These are phyloP conservation scores for Trilocha varians DNA, from an alignment of 2,888 invertebrate genomes.

Conservation along the genomic window DNA sequence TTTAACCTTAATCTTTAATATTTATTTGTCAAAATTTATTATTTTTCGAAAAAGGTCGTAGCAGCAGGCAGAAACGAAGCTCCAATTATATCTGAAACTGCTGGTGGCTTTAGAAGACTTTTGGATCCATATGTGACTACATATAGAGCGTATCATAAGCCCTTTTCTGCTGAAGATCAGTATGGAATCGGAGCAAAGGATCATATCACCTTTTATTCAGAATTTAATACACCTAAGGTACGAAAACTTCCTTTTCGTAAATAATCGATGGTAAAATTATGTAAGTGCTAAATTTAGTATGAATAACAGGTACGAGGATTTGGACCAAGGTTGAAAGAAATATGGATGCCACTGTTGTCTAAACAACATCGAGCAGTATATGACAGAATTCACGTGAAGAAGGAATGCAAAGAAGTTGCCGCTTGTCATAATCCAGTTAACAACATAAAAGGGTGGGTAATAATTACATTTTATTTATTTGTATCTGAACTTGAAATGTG, in stretches of 20 bases:
- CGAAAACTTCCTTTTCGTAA: too few species aligned
- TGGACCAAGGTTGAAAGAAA: conserved; percentile 52
- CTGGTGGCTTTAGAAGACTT: conserved; percentile 36
- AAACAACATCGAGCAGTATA: conserved; percentile 46
- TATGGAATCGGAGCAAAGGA: conserved; percentile 57
- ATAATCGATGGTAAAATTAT: too few species aligned
- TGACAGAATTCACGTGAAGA: conserved; percentile 54
- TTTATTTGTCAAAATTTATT: too few species aligned
- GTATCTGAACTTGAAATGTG: too few species aligned
- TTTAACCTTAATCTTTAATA: too few species aligned
- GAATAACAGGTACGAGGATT: conserved; percentile 56
- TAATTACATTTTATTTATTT: too few species aligned
- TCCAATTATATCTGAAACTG: conserved; percentile 41
- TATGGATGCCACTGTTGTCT: conserved; percentile 57
- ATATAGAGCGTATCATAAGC: conserved; percentile 41
- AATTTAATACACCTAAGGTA: conserved; percentile 48
- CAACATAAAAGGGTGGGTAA: conserved; percentile 60
- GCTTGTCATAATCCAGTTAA: conserved; percentile 57
- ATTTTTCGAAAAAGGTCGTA: conserved; percentile 49
- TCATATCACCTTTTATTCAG: conserved; percentile 58
- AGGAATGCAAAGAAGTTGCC: conserved; percentile 56
- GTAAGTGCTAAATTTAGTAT: too few species aligned
- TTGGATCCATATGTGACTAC: conserved; percentile 58
- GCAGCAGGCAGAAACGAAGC: conserved; percentile 59
- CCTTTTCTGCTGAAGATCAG: conserved; percentile 48